These are phyloP conservation scores for Peribatodes rhomboidaria DNA, from an alignment of 2,888 invertebrate species.

Conservation along the genomic window DNA sequence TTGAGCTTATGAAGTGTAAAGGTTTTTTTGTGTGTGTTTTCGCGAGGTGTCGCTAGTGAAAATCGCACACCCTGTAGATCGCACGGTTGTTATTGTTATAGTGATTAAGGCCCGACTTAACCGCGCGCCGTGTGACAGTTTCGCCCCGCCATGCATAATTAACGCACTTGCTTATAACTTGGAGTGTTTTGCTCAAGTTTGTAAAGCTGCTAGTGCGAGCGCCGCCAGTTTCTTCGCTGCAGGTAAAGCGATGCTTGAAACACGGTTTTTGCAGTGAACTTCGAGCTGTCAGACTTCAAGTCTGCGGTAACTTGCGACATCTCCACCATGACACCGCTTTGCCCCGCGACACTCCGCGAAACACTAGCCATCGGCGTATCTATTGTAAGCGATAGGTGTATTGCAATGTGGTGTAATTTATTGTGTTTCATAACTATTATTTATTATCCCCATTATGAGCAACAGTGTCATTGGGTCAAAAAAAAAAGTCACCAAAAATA, in stretches of 20 bases:
- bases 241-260: not conserved
- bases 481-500: no score
- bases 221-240: not conserved
- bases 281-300: no score
- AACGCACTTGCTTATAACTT: constrained; percentile 68
- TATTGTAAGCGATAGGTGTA: no score
- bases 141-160: constrained; percentile 67
- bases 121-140: constrained; percentile 67
- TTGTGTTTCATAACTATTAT: no score
- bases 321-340: no score
- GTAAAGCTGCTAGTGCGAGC: constrained; percentile 39
- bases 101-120: constrained; percentile 72
- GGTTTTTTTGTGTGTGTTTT: not conserved
- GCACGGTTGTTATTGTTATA: constrained; percentile 69
- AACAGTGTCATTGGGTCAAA: no score
- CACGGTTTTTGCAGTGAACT: no score
- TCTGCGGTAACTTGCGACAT: no score
- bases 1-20: not conserved
- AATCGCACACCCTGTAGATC: constrained; percentile 58
- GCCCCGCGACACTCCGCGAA: no score
- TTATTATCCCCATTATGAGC: no score
- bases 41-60: not conserved
- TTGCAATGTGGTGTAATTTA: no score
- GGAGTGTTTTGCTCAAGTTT: constrained; percentile 53
- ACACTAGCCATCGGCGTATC: no score